A percentile compares a stretch with the other conserved stretches of the same genome.
Conservation (phyloP, 2,113 vertebrate genomes). For the Ahaetulla prasina region DNA sequence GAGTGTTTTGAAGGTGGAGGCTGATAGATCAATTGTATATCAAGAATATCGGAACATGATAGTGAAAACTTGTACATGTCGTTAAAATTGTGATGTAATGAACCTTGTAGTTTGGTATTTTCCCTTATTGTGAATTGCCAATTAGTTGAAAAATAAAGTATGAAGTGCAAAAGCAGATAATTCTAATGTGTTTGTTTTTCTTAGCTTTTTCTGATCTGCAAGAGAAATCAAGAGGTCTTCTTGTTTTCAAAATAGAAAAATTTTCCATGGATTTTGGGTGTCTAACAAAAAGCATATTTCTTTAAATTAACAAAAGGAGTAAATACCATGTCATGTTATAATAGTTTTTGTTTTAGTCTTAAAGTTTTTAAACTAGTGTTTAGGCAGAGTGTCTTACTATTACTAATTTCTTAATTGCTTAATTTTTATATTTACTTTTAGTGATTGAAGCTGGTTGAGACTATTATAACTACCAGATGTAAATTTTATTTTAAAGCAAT, state of each 20-base stretch:
- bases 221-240: slow-evolving; percentile 28
- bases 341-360: slow-evolving; percentile 9
- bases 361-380: not conserved
- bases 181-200: slow-evolving; percentile 24
- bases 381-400: slow-evolving; percentile 53
- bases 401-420: slow-evolving; percentile 42
- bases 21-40: slow-evolving; percentile 86
- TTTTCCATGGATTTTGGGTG: not conserved
- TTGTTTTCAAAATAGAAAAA: slow-evolving; percentile 30
- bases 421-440: slow-evolving; percentile 66
- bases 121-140: accelerated
- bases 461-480: slow-evolving; percentile 61
- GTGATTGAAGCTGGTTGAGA: slow-evolving; percentile 56
- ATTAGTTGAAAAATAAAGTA: not conserved
- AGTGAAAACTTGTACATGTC: slow-evolving; percentile 90
- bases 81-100: slow-evolving; percentile 53
- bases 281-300: slow-evolving; percentile 28
- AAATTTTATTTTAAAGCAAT: slow-evolving; percentile 53
- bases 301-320: slow-evolving; percentile 13
- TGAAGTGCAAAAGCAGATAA: not conserved
- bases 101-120: not conserved
- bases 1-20: slow-evolving; percentile 86
- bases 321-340: slow-evolving; percentile 22
- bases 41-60: slow-evolving; percentile 96
- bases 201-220: slow-evolving; percentile 33